Evolutionary conservation across 2,113 vertebrate species (phyloP).

Genomic region (Catagonus wagneri): DNA sequence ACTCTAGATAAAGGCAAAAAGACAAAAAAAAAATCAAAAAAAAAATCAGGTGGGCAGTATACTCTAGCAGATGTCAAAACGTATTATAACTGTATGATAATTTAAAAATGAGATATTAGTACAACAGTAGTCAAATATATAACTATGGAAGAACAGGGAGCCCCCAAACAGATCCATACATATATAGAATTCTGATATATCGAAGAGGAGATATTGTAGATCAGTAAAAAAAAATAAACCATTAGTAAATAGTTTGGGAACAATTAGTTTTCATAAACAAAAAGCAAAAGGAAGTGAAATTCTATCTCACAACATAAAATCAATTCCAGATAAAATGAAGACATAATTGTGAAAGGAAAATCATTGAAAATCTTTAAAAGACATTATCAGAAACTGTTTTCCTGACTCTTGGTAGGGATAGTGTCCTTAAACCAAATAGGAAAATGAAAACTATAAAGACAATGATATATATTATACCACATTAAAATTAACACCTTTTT

Average conservation of each 20-base stretch:
- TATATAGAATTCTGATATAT: background rate
- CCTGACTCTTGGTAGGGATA: background rate
- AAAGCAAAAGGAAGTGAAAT: slow-evolving; percentile 16
- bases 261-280: slow-evolving; percentile 26
- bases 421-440: background rate
- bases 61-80: background rate
- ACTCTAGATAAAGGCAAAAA: too few relatives aligned
- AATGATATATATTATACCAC: background rate
- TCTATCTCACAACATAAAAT: slow-evolving; percentile 1
- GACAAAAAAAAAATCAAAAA: too few relatives aligned
- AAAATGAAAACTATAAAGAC: slow-evolving; percentile 12
- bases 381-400: background rate
- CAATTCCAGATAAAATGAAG: slow-evolving; percentile 14
- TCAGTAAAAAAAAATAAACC: background rate
- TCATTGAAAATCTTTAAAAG: background rate
- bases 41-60: background rate
- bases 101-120: background rate
- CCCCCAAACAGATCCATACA: background rate
- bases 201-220: background rate
- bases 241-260: background rate
- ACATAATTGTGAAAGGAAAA: background rate
- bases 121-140: background rate
- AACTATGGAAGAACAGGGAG: background rate
- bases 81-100: background rate
- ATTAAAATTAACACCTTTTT: background rate